Percentiles rank a stretch among this genome's conserved stretches.
Evolutionary conservation across 2,888 invertebrate species (phyloP).

Genomic region (Leptothorax acervorum): DNA sequence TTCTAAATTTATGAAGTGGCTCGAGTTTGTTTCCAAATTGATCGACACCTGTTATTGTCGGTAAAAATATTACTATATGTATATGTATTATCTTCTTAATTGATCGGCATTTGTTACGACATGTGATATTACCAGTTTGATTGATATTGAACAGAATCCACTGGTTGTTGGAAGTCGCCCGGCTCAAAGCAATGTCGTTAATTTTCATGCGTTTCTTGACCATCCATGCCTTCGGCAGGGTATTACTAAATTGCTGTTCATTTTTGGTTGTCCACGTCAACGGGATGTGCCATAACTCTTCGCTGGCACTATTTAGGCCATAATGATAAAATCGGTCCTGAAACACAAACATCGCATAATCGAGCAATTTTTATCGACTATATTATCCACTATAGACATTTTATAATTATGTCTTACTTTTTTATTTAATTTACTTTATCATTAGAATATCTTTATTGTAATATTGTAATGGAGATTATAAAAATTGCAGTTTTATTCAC

Average conservation of each 20-base stretch:
- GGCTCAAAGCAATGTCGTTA: constrained; percentile 78
- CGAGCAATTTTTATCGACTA: constrained; percentile 44
- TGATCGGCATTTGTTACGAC: constrained; percentile 25
- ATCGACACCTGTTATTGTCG: constrained; percentile 19
- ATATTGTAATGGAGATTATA: background rate
- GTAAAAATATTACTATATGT: constrained; percentile 23
- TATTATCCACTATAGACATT: background rate
- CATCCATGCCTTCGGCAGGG: constrained; percentile 86
- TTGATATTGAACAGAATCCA: constrained; percentile 90
- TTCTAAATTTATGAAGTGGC: constrained; percentile 16
- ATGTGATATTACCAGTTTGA: constrained; percentile 87
- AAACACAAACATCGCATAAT: constrained; percentile 53
- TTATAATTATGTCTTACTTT: constrained; percentile 13
- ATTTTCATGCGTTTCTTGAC: constrained; percentile 79
- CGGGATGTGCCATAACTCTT: constrained; percentile 86
- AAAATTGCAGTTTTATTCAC: background rate
- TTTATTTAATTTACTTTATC: background rate
- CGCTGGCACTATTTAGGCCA: constrained; percentile 70
- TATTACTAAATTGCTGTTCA: constrained; percentile 80
- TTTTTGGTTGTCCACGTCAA: constrained; percentile 85
- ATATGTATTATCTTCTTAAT: constrained; percentile 36
- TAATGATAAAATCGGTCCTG: constrained; percentile 74
- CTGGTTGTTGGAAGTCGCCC: constrained; percentile 82
- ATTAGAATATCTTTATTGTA: background rate
- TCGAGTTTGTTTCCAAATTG: constrained; percentile 23